Base-by-base conservation (phyloP, 1,140 invertebrate species). In the Eriosoma lanigerum region DNA sequence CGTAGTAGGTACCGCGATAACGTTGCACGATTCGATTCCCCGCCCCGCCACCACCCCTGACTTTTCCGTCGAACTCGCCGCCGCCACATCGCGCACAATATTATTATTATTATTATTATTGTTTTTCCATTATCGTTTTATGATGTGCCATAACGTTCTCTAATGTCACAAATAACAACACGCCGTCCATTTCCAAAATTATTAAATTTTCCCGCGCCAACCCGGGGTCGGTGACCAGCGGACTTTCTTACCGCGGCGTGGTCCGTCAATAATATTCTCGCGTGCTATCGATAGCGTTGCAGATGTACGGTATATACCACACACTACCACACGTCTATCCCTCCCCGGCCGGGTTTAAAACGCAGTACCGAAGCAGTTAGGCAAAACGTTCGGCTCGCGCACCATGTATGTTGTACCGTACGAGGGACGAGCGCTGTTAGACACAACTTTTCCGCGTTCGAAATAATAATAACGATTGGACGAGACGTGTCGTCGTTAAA, bases 341-440 rank as follows among this genome's bases (percentile, higher is more conserved):
- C 70, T 48, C 62, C 19, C 29, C 62, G 32, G 62, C 62, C 62
- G 32, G 62, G 62, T 64, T 38, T 1, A 32, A 38, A 38, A 64
- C 62, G 62, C 62, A 38, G 38, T 32, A 64, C 52, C 46, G 32
- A 56, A 58, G 72, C 72, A 75, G 72, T 58, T 56, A 56, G 52
- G 72, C 72, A 29, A 75, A 56, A 75, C 72, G 52, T 75, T 56
- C 72, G 50, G 72, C 26, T 19, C 50, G 72, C 26, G 72, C 72
- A 38, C 48, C 24, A 75, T 75, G 72, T 56, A 29, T 32, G n/a
- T 56, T 13, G 48, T 50, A 1, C 29, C 46, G 46, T 15, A 17
- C 50, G 29, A 19, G 50, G 70, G 50, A 50, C 44, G 68, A 48
- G 19, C 66, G 38, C 17, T 32, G 44, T 12, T 19, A 38, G n/a